These are phyloP conservation scores for Cirrhinus molitorella DNA, from an alignment of 2,797 vertebrate species.

Conservation along the genomic window DNA sequence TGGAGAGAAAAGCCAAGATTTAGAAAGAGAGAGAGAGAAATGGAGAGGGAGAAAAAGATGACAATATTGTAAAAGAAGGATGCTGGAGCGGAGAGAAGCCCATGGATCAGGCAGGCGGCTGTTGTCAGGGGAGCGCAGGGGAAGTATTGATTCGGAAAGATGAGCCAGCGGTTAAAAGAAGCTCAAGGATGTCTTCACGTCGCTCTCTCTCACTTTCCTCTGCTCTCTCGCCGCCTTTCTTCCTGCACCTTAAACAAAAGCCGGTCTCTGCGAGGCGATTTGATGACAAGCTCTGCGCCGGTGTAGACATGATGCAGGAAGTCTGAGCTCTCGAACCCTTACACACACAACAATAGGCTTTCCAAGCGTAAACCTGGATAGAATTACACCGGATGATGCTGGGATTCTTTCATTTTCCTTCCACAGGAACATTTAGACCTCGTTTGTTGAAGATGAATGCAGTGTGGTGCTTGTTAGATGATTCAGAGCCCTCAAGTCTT, in stretches of 20 bases:
- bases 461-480: neutral
- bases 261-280: slow-evolving; percentile 25
- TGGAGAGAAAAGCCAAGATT: slow-evolving; percentile 54
- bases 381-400: slow-evolving; percentile 19
- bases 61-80: slow-evolving; percentile 60
- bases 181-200: slow-evolving; percentile 67
- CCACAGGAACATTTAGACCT: neutral
- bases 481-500: neutral
- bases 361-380: slow-evolving; percentile 14
- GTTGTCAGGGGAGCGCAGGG: slow-evolving; percentile 61
- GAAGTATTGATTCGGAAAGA: slow-evolving; percentile 73
- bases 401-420: neutral
- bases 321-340: slow-evolving; percentile 4
- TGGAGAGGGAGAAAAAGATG: slow-evolving; percentile 51
- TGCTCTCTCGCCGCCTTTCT: slow-evolving; percentile 44
- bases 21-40: slow-evolving; percentile 42
- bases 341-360: slow-evolving; percentile 3
- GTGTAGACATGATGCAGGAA: slow-evolving; percentile 43
- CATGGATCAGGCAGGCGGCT: slow-evolving; percentile 61
- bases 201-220: slow-evolving; percentile 37
- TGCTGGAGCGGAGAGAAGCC: slow-evolving; percentile 51
- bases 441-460: neutral
- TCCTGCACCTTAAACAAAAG: slow-evolving; percentile 51
- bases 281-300: slow-evolving; percentile 33
- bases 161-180: slow-evolving; percentile 65